Percentiles rank a stretch among this genome's conserved stretches.
Conservation (phyloP, 2,888 invertebrate species). For the Ornithoptera priamus region DNA sequence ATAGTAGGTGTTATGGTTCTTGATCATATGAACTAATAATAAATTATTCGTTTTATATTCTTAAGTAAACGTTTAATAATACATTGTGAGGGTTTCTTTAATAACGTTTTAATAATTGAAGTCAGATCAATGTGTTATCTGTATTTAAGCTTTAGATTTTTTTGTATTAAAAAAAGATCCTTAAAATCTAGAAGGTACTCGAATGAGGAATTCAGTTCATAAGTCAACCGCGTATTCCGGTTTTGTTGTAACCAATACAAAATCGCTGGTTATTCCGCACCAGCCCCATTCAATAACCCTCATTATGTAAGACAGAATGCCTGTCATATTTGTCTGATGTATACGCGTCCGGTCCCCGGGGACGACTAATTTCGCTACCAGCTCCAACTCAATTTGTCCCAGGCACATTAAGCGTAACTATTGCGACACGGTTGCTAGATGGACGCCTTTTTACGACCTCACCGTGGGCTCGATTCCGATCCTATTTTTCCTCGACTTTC, state of each 20-base stretch:
- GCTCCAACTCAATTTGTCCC: slow-evolving; percentile 76
- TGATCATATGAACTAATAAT: too few species aligned
- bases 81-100: too few species aligned
- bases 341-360: slow-evolving; percentile 49
- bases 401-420: slow-evolving; percentile 76
- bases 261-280: neutral
- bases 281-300: slow-evolving; percentile 17
- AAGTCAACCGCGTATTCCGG: neutral
- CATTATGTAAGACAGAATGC: slow-evolving; percentile 27
- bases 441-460: slow-evolving; percentile 68
- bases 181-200: too few species aligned
- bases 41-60: too few species aligned
- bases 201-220: too few species aligned
- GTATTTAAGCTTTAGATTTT: too few species aligned
- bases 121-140: too few species aligned
- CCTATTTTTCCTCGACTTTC: slow-evolving; percentile 49
- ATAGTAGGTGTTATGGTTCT: too few species aligned
- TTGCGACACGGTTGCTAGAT: slow-evolving; percentile 69
- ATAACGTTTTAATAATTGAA: too few species aligned
- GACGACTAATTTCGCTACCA: slow-evolving; percentile 70
- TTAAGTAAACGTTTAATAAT: too few species aligned
- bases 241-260: neutral
- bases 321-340: slow-evolving; percentile 42
- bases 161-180: too few species aligned
- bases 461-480: slow-evolving; percentile 48